These are phyloP conservation scores for Ecliptopera silaceata DNA, from an alignment of 2,888 invertebrate genomes.

Conservation along the genomic window DNA sequence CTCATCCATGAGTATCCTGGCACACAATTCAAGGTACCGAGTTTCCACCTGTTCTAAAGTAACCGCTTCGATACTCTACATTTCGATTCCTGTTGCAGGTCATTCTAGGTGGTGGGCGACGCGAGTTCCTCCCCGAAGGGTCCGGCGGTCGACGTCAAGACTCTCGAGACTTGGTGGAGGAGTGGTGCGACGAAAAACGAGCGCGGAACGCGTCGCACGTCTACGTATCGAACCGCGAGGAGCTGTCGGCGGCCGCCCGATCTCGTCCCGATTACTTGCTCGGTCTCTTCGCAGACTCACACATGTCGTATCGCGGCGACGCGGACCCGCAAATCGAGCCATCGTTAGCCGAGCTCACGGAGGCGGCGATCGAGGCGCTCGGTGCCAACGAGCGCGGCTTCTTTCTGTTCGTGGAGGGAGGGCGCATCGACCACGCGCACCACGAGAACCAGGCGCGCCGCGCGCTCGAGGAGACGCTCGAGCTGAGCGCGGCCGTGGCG, in stretches of 20 bases:
- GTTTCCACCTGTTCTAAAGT: too few relatives aligned
- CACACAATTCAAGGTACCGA: slow-evolving; percentile 67
- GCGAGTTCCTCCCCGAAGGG: slow-evolving; percentile 84
- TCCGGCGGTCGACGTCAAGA: slow-evolving; percentile 79
- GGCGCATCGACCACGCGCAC: slow-evolving; percentile 85
- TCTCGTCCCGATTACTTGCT: slow-evolving; percentile 81
- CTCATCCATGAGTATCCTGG: slow-evolving; percentile 60
- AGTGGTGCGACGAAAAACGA: slow-evolving; percentile 82
- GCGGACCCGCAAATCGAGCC: slow-evolving; percentile 79
- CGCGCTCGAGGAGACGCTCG: slow-evolving; percentile 87
- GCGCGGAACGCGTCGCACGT: slow-evolving; percentile 49
- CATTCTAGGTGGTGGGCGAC: slow-evolving; percentile 88
- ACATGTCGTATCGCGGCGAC: slow-evolving; percentile 87
- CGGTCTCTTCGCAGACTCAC: slow-evolving; percentile 84
- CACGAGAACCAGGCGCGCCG: slow-evolving; percentile 80
- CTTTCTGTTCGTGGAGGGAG: slow-evolving; percentile 88
- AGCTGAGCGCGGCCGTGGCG: slow-evolving; percentile 82
- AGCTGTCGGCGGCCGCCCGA: too few relatives aligned
- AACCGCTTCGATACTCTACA: too few relatives aligned
- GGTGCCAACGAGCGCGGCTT: slow-evolving; percentile 85
- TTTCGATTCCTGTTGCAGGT: slow-evolving; percentile 55
- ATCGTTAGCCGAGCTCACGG: slow-evolving; percentile 74
- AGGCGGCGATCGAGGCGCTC: slow-evolving; percentile 87
- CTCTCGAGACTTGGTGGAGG: slow-evolving; percentile 84
- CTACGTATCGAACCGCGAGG: slow-evolving; percentile 78